A percentile compares a stretch with the other conserved stretches of the same genome.
phyloP scores from a whole-genome alignment of 2,888 invertebrate species.

The Agrochola macilenta region DNA sequence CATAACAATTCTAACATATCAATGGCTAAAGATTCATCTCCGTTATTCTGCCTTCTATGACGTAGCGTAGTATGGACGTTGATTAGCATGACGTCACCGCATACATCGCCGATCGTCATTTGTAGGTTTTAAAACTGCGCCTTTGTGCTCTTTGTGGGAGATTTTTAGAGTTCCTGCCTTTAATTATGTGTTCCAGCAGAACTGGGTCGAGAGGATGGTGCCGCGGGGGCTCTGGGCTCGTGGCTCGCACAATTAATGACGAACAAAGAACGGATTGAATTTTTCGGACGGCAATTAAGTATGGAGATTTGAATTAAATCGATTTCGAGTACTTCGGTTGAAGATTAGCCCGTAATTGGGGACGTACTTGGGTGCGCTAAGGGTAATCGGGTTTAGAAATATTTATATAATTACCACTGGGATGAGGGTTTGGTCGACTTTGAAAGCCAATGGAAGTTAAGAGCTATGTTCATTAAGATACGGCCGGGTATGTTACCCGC shows the following conservation, averaged over 20 bases:
- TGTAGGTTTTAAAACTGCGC: constrained; percentile 67
- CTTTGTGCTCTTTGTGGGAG: constrained; percentile 73
- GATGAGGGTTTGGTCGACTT: constrained; percentile 25
- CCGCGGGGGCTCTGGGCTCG: constrained; percentile 42
- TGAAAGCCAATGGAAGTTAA: constrained; percentile 17
- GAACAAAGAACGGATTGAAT: constrained; percentile 62
- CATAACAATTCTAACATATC: neutral
- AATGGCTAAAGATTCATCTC: neutral
- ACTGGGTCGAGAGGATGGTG: constrained; percentile 68
- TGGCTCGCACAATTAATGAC: constrained; percentile 58
- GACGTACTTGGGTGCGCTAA: constrained; percentile 8
- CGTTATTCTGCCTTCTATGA: neutral
- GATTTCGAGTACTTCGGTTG: constrained; percentile 30
- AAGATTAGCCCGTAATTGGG: constrained; percentile 42
- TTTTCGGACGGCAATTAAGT: constrained; percentile 61
- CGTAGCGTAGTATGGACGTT: constrained; percentile 6
- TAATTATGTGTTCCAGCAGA: constrained; percentile 79
- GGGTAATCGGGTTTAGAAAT: constrained; percentile 44
- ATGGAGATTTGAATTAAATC: constrained; percentile 47
- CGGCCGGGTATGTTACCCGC: neutral
- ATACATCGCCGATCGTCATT: constrained; percentile 61
- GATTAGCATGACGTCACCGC: constrained; percentile 47
- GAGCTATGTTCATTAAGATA: constrained; percentile 20
- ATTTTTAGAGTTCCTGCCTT: constrained; percentile 78
- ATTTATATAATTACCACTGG: constrained; percentile 49